Evolutionary conservation across 2,113 vertebrate genomes (phyloP).

Genomic region (Pelusios castaneus): DNA sequence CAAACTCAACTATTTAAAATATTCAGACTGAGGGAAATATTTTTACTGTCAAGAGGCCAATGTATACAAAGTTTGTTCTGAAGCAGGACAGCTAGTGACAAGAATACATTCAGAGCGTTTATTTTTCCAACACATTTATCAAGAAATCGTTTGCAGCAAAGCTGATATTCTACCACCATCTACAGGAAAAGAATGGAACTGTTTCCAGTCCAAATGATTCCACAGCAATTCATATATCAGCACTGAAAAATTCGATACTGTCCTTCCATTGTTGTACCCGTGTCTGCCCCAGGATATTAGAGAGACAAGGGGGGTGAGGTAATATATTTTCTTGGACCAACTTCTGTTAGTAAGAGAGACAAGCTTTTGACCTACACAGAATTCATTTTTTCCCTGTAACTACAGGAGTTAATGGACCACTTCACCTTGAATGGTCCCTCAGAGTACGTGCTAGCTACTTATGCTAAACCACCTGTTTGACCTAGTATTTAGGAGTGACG

Average conservation of each 20-base stretch:
- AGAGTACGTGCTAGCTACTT: neutral
- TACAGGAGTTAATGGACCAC: neutral
- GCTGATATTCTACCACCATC: slow-evolving; percentile 64
- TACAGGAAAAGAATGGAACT: slow-evolving; percentile 51
- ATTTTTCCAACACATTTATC: neutral
- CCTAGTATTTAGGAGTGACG: neutral
- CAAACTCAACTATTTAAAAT: slow-evolving; percentile 32
- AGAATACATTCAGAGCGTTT: neutral
- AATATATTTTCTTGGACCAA: neutral
- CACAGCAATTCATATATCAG: neutral
- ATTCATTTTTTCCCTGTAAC: neutral
- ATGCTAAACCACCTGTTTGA: neutral
- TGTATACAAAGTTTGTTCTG: neutral
- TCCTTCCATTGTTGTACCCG: neutral
- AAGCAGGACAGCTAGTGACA: neutral
- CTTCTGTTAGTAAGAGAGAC: neutral
- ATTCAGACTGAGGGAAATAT: neutral
- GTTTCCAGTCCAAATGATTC: neutral
- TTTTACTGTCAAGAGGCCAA: neutral
- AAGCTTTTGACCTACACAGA: neutral
- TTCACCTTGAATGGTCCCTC: neutral
- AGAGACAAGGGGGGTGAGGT: neutral
- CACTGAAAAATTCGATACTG: neutral
- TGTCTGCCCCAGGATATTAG: neutral
- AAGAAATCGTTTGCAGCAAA: neutral